Evolutionary conservation across 2,113 vertebrate species (phyloP).

Genomic region (Hippotragus niger): DNA sequence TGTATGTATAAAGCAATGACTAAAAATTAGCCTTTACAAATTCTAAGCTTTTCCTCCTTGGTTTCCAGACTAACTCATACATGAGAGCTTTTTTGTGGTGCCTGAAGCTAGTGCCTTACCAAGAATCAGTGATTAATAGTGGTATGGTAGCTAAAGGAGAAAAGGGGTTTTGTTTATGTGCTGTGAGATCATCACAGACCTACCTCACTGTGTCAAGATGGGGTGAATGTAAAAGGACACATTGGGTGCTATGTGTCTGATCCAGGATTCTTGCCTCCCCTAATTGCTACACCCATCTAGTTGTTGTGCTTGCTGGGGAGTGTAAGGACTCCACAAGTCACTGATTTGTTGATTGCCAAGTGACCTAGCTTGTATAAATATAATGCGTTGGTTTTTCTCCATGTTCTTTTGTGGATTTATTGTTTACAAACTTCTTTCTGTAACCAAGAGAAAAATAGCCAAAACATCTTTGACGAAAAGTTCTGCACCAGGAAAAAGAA

Average conservation of each 20-base stretch:
- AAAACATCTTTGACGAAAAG: slow-evolving; percentile 46
- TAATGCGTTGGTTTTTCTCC: slow-evolving; percentile 23
- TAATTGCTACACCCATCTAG: slow-evolving; percentile 36
- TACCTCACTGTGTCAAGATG: slow-evolving; percentile 73
- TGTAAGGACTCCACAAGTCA: not conserved
- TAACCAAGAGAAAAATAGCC: slow-evolving; percentile 40
- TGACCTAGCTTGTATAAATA: not conserved
- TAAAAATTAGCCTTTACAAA: not conserved
- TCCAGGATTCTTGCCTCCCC: not conserved
- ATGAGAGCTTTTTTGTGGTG: not conserved
- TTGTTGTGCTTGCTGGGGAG: slow-evolving; percentile 30
- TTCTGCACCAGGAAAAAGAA: slow-evolving; percentile 44
- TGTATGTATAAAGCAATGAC: not conserved
- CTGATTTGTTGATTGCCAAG: not conserved
- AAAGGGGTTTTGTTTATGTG: slow-evolving; percentile 36
- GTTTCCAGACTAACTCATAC: not conserved
- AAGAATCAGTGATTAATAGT: slow-evolving; percentile 22
- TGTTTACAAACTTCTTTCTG: slow-evolving; percentile 69
- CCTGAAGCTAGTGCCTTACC: not conserved
- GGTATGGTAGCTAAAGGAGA: slow-evolving; percentile 47
- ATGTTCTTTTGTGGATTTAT: slow-evolving; percentile 59
- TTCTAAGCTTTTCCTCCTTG: not conserved
- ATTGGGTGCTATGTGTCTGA: slow-evolving; percentile 45
- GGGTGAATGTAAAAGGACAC: slow-evolving; percentile 79
- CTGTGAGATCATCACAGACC: slow-evolving; percentile 58